Conservation (phyloP, 2,888 invertebrate genomes). For the Papilio gigon region DNA sequence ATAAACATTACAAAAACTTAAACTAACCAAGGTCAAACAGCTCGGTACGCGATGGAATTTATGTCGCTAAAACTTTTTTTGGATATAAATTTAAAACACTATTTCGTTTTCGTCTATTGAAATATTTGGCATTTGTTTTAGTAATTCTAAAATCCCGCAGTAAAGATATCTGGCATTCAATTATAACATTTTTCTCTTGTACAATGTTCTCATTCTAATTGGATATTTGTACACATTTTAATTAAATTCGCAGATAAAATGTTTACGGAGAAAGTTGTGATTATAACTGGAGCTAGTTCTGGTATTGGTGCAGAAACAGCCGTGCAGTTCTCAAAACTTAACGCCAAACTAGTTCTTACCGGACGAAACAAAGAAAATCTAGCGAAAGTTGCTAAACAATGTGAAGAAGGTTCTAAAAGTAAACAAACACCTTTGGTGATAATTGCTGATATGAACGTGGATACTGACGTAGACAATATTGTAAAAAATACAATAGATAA, state of each 20-base stretch:
- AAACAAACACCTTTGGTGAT: slow-evolving; percentile 79
- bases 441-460: slow-evolving; percentile 86
- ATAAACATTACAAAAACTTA: not conserved
- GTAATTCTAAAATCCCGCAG: not conserved
- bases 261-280: slow-evolving; percentile 83
- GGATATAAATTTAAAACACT: not conserved
- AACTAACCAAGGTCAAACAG: slow-evolving; percentile 1
- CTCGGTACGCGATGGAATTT: not conserved
- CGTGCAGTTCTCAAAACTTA: slow-evolving; percentile 84
- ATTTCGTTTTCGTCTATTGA: too few species aligned
- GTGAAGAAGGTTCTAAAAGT: slow-evolving; percentile 69
- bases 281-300: slow-evolving; percentile 87
- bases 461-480: slow-evolving; percentile 85
- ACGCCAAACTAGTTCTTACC: slow-evolving; percentile 84
- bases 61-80: not conserved
- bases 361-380: slow-evolving; percentile 88
- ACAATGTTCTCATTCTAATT: not conserved
- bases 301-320: slow-evolving; percentile 89
- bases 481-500: slow-evolving; percentile 85
- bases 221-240: not conserved
- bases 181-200: too few species aligned
- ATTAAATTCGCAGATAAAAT: slow-evolving; percentile 49
- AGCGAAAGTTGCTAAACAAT: slow-evolving; percentile 82
- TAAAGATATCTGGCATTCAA: not conserved
- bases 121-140: not conserved